These are phyloP conservation scores for Holocentrus rufus DNA, from an alignment of 2,797 vertebrate species.

Conservation along the genomic window DNA sequence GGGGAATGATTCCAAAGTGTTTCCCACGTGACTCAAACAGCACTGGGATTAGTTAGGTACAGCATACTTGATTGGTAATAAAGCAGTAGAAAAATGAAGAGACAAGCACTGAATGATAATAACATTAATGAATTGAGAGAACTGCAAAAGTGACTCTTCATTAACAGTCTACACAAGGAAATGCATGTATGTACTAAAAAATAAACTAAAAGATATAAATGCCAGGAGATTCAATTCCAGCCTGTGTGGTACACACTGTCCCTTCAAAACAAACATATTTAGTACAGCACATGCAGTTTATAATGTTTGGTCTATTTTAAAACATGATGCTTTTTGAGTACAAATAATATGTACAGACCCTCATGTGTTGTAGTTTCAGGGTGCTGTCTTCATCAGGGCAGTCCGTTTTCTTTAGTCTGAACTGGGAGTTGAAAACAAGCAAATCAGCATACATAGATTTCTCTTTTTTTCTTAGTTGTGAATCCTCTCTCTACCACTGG, in stretches of 20 bases:
- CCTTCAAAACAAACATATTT: constrained; percentile 31
- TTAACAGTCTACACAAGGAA: background rate
- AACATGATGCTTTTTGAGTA: constrained; percentile 67
- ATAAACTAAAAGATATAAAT: too few relatives aligned
- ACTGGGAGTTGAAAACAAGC: constrained; percentile 29
- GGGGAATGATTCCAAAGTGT: background rate
- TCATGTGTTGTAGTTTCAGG: constrained; percentile 49
- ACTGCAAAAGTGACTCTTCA: background rate
- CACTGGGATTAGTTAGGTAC: constrained; percentile 3
- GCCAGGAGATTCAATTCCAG: background rate
- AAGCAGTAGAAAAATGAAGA: constrained; percentile 1
- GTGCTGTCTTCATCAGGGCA: constrained; percentile 51
- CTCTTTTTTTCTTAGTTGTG: constrained; percentile 46
- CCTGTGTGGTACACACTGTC: constrained; percentile 59
- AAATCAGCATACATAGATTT: constrained; percentile 32
- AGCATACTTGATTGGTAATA: constrained; percentile 8
- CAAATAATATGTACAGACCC: constrained; percentile 58
- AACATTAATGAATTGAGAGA: background rate
- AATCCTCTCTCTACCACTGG: constrained; percentile 45
- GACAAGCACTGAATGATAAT: background rate
- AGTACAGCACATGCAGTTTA: constrained; percentile 56
- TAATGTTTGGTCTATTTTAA: constrained; percentile 60
- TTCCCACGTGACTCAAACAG: constrained; percentile 13
- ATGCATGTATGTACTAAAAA: too few relatives aligned
- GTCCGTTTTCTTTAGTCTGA: constrained; percentile 35